Percentiles rank a stretch among this genome's conserved stretches.
These are phyloP conservation scores for Drosophila aff. DNA, from an alignment of 1,140 invertebrate species.

Conservation along the genomic window DNA sequence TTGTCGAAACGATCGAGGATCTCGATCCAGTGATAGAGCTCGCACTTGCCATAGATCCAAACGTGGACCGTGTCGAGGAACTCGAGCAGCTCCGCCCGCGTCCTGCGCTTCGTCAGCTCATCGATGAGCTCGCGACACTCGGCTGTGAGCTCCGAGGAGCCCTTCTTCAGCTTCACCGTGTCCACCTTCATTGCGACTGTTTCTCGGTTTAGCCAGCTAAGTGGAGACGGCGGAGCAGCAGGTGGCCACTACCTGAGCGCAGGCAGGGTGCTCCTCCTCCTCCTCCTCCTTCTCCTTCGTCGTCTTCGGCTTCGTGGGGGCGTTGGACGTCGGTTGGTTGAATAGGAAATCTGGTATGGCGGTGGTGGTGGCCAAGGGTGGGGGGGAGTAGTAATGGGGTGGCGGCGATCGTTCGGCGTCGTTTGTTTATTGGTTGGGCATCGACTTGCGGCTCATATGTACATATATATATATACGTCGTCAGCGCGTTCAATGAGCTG, in stretches of 20 bases:
- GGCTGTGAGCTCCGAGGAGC: conserved; percentile 94
- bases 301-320: neutral
- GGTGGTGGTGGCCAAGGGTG: neutral
- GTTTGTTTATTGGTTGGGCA: conserved; percentile 39
- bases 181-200: conserved; percentile 93
- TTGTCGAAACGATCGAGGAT: conserved; percentile 94
- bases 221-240: conserved; percentile 28
- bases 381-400: neutral
- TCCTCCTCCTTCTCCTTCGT: neutral
- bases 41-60: conserved; percentile 96
- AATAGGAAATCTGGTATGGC: neutral
- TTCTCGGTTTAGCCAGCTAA: neutral
- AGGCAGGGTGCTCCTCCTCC: conserved; percentile 28
- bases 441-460: conserved; percentile 45
- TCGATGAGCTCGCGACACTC: conserved; percentile 94
- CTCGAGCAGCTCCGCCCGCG: conserved; percentile 89
- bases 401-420: conserved; percentile 8
- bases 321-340: conserved; percentile 3
- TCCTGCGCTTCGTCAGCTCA: conserved; percentile 89
- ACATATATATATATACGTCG: conserved; percentile 48
- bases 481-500: conserved; percentile 58
- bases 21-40: conserved; percentile 96
- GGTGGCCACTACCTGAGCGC: conserved; percentile 35
- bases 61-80: conserved; percentile 92
- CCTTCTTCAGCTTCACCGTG: conserved; percentile 93